Conservation (phyloP, 2,888 invertebrate genomes). For the Stenoptilia bipunctidactyla region DNA sequence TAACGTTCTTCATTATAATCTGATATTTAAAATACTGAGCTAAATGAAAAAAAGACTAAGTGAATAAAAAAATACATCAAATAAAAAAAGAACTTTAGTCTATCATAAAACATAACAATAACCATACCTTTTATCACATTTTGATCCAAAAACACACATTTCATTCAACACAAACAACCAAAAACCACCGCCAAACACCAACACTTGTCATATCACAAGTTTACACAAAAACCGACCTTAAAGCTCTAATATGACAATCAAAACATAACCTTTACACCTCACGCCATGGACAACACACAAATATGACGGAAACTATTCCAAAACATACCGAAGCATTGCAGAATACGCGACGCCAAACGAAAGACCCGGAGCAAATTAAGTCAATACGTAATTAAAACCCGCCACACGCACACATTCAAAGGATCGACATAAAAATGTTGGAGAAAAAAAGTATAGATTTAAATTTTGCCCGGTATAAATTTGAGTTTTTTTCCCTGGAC, state of each 20-base stretch:
- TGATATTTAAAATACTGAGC: too few relatives aligned
- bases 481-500: slow-evolving; percentile 67
- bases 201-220: slow-evolving; percentile 15
- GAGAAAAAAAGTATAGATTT: slow-evolving; percentile 70
- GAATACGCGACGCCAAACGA: slow-evolving; percentile 21
- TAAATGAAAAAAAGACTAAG: too few relatives aligned
- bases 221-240: slow-evolving; percentile 38
- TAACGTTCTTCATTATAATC: too few relatives aligned
- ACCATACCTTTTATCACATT: too few relatives aligned
- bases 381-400: slow-evolving; percentile 71
- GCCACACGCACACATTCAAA: slow-evolving; percentile 64
- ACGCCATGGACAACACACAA: slow-evolving; percentile 12
- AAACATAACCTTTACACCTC: slow-evolving; percentile 31
- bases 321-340: slow-evolving; percentile 18
- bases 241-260: slow-evolving; percentile 15
- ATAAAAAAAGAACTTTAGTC: too few relatives aligned
- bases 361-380: slow-evolving; percentile 52
- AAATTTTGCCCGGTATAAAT: slow-evolving; percentile 71
- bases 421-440: slow-evolving; percentile 66
- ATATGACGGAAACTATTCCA: slow-evolving; percentile 5
- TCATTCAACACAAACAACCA: too few relatives aligned
- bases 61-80: too few relatives aligned
- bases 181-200: slow-evolving; percentile 4
- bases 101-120: too few relatives aligned
- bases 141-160: too few relatives aligned